Evolutionary conservation across 1,140 invertebrate species (phyloP), one percentile per base, ranked within the genome.

Genomic region (Acyrthosiphon pisum): DNA sequence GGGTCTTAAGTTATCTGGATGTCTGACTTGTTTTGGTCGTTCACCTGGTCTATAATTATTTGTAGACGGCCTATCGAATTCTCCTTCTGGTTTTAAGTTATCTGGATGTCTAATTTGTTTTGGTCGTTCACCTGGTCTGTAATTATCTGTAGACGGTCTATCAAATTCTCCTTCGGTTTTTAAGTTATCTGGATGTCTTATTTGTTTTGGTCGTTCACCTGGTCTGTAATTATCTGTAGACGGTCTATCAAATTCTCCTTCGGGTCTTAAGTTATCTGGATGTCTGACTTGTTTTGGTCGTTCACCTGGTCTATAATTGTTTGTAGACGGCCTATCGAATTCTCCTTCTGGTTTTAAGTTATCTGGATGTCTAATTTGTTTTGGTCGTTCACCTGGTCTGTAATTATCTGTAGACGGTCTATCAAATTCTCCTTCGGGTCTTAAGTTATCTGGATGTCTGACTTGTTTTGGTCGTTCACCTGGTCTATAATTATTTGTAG

Each of bases 341-440:
- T 96, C 95, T 30, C 95, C 97, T 95, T 97, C 96, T 9, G 96
- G 96, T 95, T 96, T 96, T 6, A 97, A 95, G 95, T 96, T 96
- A 94, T 96, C 96, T 81, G 95, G 41, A 0, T 95, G 95, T 94
- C 96, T 96, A 46, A 95, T 96, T 84, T 95, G 95, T 93, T 95
- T 95, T 76, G 96, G 95, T 93, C 94, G 83, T 94, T 95, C 94
- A 94, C 94, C 94, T 92, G 92, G 56, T 35, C 93, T 94, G 44
- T 94, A 94, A 84, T 94, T 94, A 93, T 95, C 94, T 2, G 92
- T 94, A 1, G 94, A 94, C 1, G 44, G 94, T 93, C 95, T 94
- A 50, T 95, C 95, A 94, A 96, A 96, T 7, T 96, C 95, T n/a
- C 95, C 97, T 95, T 97, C 96, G 9, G 96, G 96, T 95, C 96